Percentiles rank a stretch among this genome's conserved stretches.
These are phyloP conservation scores for Anolis apletophallus DNA, from an alignment of 2,797 vertebrate genomes.

Conservation along the genomic window DNA sequence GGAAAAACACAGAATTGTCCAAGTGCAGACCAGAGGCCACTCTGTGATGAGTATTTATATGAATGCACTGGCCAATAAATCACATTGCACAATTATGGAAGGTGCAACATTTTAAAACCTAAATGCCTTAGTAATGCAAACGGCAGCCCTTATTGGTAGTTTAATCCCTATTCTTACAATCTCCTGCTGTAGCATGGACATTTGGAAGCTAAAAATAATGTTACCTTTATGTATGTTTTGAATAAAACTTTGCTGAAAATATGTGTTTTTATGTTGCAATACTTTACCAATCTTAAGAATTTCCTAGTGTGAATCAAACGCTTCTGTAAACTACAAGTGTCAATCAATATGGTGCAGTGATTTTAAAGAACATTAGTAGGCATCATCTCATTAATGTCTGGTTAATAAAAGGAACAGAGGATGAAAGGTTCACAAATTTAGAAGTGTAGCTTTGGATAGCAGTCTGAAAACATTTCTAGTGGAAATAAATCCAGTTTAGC, in stretches of 20 bases:
- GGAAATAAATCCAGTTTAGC: not conserved
- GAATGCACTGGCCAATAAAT: constrained; percentile 14
- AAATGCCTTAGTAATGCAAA: constrained; percentile 81
- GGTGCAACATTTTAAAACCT: constrained; percentile 65
- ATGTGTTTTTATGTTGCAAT: not conserved
- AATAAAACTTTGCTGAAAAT: constrained; percentile 78
- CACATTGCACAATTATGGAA: not conserved
- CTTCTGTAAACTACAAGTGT: not conserved
- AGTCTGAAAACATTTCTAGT: not conserved
- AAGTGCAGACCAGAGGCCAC: constrained; percentile 56
- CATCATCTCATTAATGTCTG: not conserved
- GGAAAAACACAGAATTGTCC: constrained; percentile 50
- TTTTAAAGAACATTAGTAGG: not conserved
- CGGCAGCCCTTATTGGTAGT: constrained; percentile 53
- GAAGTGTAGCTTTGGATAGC: not conserved
- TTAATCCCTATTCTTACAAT: constrained; percentile 68
- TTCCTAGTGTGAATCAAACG: not conserved
- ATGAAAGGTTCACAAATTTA: not conserved
- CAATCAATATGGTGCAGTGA: not conserved
- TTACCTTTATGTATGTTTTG: constrained; percentile 79
- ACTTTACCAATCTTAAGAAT: not conserved
- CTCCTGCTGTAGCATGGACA: constrained; percentile 68
- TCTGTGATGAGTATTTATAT: constrained; percentile 50
- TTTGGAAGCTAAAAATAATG: constrained; percentile 70
- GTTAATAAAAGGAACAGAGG: not conserved